Evolutionary conservation across 2,888 invertebrate genomes (phyloP).

Genomic region (Drosophila mercatorum): DNA sequence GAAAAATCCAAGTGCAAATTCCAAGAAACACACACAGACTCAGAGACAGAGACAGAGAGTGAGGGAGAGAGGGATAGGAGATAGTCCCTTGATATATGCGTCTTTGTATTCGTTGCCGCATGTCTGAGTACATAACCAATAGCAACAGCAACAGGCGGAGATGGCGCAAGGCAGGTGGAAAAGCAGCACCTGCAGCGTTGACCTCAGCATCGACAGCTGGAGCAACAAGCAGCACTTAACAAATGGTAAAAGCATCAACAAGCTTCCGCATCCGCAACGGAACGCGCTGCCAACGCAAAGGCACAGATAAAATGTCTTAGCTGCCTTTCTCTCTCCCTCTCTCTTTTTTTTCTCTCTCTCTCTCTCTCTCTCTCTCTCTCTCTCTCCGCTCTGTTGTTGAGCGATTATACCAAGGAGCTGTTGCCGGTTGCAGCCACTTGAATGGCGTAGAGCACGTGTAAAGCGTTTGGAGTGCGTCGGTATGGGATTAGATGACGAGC

Average conservation of each 20-base stretch:
- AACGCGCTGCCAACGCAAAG: constrained; percentile 69
- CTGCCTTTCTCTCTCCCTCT: constrained; percentile 19
- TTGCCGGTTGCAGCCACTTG: constrained; percentile 69
- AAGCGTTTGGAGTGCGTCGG: constrained; percentile 77
- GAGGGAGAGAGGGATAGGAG: background rate
- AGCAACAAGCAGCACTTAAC: constrained; percentile 81
- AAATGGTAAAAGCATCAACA: constrained; percentile 81
- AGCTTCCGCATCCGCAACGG: constrained; percentile 79
- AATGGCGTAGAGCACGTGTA: constrained; percentile 76
- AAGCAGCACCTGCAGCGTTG: constrained; percentile 74
- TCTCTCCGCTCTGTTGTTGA: constrained; percentile 52
- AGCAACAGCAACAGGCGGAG: constrained; percentile 50
- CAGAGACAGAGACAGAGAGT: background rate
- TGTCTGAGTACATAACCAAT: constrained; percentile 64
- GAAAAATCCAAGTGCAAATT: constrained; percentile 68
- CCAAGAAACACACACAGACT: constrained; percentile 31
- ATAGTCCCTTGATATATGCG: constrained; percentile 46
- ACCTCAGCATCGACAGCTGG: constrained; percentile 79
- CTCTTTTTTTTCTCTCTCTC: constrained; percentile 7
- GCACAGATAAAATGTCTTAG: constrained; percentile 78
- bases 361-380: constrained; percentile 11
- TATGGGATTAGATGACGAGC: constrained; percentile 67
- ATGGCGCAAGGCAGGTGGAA: constrained; percentile 39
- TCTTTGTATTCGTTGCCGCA: constrained; percentile 44
- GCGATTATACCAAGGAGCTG: constrained; percentile 77